Percentiles rank a stretch among this genome's conserved stretches.
Conservation (phyloP, 2,888 invertebrate genomes). For the Drosophila paucipuncta region DNA sequence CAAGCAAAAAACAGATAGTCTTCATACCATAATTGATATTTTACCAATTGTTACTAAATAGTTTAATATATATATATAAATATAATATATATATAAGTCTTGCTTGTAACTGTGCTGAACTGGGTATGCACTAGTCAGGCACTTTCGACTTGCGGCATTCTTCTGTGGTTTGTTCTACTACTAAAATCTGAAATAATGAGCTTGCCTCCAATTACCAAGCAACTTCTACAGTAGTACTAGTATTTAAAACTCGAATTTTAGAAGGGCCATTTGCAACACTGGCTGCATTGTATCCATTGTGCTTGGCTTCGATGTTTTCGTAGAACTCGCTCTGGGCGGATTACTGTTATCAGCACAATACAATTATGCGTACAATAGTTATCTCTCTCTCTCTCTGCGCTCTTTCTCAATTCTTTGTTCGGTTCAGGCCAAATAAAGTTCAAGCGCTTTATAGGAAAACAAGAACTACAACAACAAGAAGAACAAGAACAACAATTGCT, state of each 20-base stretch:
- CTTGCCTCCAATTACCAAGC: constrained; percentile 27
- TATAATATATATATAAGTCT: background rate
- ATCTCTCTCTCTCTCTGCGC: background rate
- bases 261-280: constrained; percentile 12
- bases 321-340: constrained; percentile 24
- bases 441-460: constrained; percentile 41
- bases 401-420: constrained; percentile 22
- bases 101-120: background rate
- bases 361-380: constrained; percentile 17
- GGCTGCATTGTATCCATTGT: background rate
- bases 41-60: background rate
- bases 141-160: background rate
- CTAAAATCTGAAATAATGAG: background rate
- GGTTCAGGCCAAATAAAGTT: constrained; percentile 34
- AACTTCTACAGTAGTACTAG: background rate
- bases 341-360: constrained; percentile 53
- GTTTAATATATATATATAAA: no score
- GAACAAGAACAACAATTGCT: constrained; percentile 26
- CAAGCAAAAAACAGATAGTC: background rate
- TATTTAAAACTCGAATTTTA: background rate
- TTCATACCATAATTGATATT: background rate
- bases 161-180: background rate
- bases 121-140: background rate
- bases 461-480: constrained; percentile 22
- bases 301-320: constrained; percentile 13